Percentiles rank a stretch among this genome's conserved stretches.
These are phyloP conservation scores for Tangachromis dhanisi DNA, from an alignment of 2,113 vertebrate species.

Conservation along the genomic window DNA sequence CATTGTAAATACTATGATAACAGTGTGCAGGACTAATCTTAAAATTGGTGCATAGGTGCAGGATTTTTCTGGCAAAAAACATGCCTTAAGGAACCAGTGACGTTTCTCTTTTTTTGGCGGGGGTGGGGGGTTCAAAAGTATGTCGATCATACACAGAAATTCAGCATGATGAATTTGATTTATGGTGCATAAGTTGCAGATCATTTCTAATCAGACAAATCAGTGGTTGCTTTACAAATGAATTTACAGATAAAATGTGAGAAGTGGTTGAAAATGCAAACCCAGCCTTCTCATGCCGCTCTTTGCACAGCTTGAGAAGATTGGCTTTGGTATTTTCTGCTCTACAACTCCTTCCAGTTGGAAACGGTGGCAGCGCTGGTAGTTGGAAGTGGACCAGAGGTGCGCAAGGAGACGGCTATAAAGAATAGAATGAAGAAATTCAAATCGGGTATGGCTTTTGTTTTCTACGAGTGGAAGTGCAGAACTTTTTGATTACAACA, in stretches of 20 bases:
- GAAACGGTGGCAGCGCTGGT: neutral
- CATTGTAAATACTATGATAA: neutral
- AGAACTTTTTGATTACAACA: neutral
- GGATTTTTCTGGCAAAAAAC: neutral
- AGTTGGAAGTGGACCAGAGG: neutral
- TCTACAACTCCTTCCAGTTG: neutral
- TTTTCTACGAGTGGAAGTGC: neutral
- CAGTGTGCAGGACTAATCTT: neutral
- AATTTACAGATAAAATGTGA: neutral
- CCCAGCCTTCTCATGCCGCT: neutral
- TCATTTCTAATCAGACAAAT: neutral
- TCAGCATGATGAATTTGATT: neutral
- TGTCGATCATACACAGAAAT: neutral
- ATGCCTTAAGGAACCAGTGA: neutral
- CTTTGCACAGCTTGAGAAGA: neutral
- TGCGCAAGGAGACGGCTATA: neutral
- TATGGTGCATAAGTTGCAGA: neutral
- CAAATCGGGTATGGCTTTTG: neutral
- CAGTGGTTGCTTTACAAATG: neutral
- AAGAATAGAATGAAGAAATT: neutral
- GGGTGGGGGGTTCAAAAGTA: fast-evolving
- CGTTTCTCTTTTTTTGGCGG: neutral
- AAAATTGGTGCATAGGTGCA: neutral
- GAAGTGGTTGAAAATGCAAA: neutral
- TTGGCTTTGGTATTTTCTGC: neutral